Conservation (phyloP, 2,888 invertebrate species). For the Minunthozetes semirufus region DNA sequence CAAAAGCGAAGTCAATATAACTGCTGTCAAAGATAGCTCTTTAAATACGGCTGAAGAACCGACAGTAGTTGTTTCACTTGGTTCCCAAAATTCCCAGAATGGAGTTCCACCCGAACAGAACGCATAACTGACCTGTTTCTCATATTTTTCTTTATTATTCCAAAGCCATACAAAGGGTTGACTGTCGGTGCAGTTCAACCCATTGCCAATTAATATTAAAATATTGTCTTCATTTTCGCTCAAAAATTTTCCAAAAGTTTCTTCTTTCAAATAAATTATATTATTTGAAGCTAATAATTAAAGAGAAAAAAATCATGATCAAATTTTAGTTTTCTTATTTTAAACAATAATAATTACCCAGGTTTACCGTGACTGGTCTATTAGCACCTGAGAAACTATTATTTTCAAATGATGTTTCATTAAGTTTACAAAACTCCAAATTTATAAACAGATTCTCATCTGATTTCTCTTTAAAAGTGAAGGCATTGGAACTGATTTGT, state of each 20-base stretch:
- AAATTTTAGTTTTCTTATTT: background rate
- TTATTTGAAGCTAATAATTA: background rate
- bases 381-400: background rate
- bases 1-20: too few species aligned
- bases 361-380: background rate
- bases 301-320: background rate
- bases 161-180: background rate
- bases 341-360: background rate
- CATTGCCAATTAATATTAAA: background rate
- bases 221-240: background rate
- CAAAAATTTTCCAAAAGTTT: background rate
- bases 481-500: background rate
- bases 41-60: too few species aligned
- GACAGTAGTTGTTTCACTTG: too few species aligned
- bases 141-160: too few species aligned
- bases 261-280: background rate
- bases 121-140: background rate
- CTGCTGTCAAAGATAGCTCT: too few species aligned
- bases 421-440: background rate
- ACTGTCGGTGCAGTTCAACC: background rate
- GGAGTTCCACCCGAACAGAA: background rate
- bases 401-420: background rate
- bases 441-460: background rate
- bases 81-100: too few species aligned
- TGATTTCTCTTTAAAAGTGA: background rate